Evolutionary conservation across 2,888 invertebrate species (phyloP).

Genomic region (Latheticus oryzae): DNA sequence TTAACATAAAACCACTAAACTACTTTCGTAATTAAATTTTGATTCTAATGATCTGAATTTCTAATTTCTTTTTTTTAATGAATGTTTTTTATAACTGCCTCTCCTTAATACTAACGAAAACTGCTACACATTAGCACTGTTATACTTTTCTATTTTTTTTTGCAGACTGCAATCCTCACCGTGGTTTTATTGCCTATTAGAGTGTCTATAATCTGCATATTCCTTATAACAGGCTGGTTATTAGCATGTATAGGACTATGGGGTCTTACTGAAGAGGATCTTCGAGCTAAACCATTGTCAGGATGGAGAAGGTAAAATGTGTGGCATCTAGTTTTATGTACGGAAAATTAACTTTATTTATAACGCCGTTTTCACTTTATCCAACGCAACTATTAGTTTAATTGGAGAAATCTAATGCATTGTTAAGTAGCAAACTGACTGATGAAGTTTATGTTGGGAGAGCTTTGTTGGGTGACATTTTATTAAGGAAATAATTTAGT

Average conservation of each 20-base stretch:
- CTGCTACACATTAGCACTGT: too few species aligned
- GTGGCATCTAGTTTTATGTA: not conserved
- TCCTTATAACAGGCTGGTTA: conserved; percentile 85
- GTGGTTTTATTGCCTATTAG: conserved; percentile 86
- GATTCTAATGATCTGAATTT: not conserved
- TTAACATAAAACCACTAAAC: too few species aligned
- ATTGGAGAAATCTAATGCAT: conserved; percentile 28
- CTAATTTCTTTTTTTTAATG: not conserved
- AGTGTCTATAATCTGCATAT: conserved; percentile 79
- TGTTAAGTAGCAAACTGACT: conserved; percentile 11
- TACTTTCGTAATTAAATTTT: too few species aligned
- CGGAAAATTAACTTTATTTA: too few species aligned
- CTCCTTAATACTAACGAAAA: not conserved
- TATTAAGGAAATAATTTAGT: too few species aligned
- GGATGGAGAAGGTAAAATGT: conserved; percentile 88
- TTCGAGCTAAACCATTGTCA: conserved; percentile 80
- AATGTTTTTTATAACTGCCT: not conserved
- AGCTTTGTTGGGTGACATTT: too few species aligned
- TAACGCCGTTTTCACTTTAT: conserved; percentile 15
- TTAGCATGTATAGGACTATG: conserved; percentile 85
- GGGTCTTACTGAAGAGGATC: conserved; percentile 83
- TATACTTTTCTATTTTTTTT: too few species aligned
- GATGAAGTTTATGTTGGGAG: too few species aligned
- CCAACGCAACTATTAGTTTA: conserved; percentile 10
- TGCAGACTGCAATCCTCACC: conserved; percentile 88